Evolutionary conservation across 30 jellyfish, hydroid and myxozoan species (phyloP).

Genomic region (Turritopsis rubra): DNA sequence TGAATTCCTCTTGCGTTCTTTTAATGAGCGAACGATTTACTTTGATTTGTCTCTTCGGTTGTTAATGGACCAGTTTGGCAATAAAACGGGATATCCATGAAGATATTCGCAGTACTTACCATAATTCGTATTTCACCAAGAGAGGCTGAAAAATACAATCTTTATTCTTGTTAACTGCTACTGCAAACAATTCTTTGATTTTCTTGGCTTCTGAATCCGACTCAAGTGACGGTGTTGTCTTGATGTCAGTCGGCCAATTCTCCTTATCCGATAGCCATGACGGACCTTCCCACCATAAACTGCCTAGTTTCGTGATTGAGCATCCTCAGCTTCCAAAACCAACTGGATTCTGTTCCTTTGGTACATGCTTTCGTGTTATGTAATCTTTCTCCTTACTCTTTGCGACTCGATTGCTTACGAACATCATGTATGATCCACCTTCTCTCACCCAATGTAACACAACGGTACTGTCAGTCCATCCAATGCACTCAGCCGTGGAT

Average conservation of each 20-base stretch:
- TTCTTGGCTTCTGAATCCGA: slow-evolving; percentile 38
- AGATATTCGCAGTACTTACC: background rate
- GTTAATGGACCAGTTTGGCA: slow-evolving; percentile 2
- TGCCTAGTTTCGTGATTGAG: background rate
- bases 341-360: slow-evolving; percentile 36
- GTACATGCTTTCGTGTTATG: slow-evolving; percentile 43
- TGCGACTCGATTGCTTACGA: slow-evolving; percentile 42
- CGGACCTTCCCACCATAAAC: slow-evolving; percentile 45
- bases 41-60: slow-evolving; percentile 8
- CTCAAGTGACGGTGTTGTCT: slow-evolving; percentile 13
- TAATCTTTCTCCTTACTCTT: slow-evolving; percentile 24
- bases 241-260: slow-evolving; percentile 42
- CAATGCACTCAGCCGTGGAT: slow-evolving; percentile 27
- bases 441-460: slow-evolving; percentile 6
- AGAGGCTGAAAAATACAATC: slow-evolving; percentile 6
- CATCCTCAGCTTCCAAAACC: slow-evolving; percentile 57
- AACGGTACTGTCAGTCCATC: slow-evolving; percentile 35
- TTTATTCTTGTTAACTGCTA: background rate
- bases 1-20: background rate
- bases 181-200: slow-evolving; percentile 28
- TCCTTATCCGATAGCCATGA: slow-evolving; percentile 30
- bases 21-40: slow-evolving; percentile 1
- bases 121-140: slow-evolving; percentile 2
- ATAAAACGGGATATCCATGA: slow-evolving; percentile 1
- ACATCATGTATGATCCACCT: slow-evolving; percentile 35